A percentile compares a stretch with the other conserved stretches of the same genome.
Evolutionary conservation across 2,888 invertebrate species (phyloP).

Genomic region (Drosophila mimica): DNA sequence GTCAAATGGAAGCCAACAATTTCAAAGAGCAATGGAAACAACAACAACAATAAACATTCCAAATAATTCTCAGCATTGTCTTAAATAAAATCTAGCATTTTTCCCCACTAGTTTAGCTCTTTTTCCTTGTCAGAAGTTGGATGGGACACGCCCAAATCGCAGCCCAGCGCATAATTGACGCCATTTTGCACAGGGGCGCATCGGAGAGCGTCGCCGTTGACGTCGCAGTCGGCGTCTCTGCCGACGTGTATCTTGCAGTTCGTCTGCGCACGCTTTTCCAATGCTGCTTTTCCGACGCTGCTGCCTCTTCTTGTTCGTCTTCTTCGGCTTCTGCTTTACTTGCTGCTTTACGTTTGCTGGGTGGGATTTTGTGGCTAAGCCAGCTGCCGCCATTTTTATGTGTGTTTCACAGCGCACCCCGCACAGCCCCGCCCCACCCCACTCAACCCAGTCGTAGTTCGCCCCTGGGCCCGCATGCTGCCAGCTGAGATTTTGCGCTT

Average conservation of each 20-base stretch:
- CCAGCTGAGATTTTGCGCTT: conserved; percentile 73
- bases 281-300: conserved; percentile 36
- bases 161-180: conserved; percentile 69
- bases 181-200: conserved; percentile 62
- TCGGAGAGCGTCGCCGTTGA: conserved; percentile 13
- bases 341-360: conserved; percentile 28
- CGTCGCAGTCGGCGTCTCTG: conserved; percentile 30
- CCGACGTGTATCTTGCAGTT: conserved; percentile 35
- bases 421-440: not conserved
- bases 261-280: conserved; percentile 67
- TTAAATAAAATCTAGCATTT: not conserved
- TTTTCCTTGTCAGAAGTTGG: conserved; percentile 2
- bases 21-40: no score
- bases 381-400: conserved; percentile 71
- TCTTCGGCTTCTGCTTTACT: conserved; percentile 16
- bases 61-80: conserved; percentile 12
- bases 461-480: conserved; percentile 26
- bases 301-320: not conserved
- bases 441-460: not conserved
- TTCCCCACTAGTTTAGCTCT: not conserved
- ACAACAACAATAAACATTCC: not conserved
- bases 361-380: conserved; percentile 51
- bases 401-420: conserved; percentile 26
- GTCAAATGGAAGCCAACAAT: not conserved
- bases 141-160: conserved; percentile 62